Base-by-base conservation (phyloP, 2,888 invertebrate species). In the Mycalesis mineus region DNA sequence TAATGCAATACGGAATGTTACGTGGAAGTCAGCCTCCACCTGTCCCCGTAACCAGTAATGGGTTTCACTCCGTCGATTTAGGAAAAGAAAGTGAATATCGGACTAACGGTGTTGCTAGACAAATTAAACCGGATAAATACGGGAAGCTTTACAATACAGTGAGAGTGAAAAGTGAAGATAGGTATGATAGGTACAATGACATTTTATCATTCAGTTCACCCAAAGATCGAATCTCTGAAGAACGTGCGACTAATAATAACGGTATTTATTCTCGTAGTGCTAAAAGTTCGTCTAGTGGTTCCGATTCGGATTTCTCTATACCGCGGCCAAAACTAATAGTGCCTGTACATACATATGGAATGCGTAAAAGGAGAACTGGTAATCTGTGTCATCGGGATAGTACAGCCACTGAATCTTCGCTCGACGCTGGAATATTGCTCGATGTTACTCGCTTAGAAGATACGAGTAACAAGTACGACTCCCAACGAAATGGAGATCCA, bases 251-350 rank as follows among this genome's bases (percentile, higher is more conserved):
- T 52, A 84, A 76, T 67, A 74, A 73, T 58, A 86, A 78, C 62
- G 68, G 77, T 74, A 74, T 74, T 40, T 84, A 71, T 68, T 66
- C 81, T 45, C 74, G 84, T 67, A 89, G 89, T 85, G 84, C 88
- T 52, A 89, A 89, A 78, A 89, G 87, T 77, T 87, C 88, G 4
- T 87, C 90, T n/a, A 90, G 90, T 69, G 86, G 88, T 60, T 90
- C 90, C 3, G 92, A 92, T 69, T 92, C 92, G 57, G 94, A 94
- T 72, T 96, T 96, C 82, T 92, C 93, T 64, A 96, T 96, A 79
- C 96, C 96, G 4, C 90, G 96, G 70, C 96, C 96, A 33, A 94
- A 96, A 73, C 91, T 96, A 68, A 95, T 96, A 74, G 96, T 96
- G 66, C 96, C 96, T 55, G 95, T 96, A 62, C 96, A 96, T 86